phyloP scores from a whole-genome alignment of 2,888 invertebrate genomes.

The Notocelia uddmanniana region DNA sequence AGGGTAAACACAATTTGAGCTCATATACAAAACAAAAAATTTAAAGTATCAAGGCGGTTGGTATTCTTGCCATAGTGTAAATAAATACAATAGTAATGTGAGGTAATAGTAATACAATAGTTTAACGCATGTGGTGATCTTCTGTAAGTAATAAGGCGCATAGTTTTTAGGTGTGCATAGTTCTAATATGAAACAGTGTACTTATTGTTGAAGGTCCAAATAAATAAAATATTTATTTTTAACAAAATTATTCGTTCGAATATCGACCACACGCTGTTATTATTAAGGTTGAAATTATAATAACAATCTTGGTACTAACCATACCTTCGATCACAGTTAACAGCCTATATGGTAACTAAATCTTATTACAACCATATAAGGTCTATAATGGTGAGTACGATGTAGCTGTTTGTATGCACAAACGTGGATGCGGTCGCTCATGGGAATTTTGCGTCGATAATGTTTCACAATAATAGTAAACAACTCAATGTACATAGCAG shows the following conservation, averaged over 20 bases:
- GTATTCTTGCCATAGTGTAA: too few species aligned
- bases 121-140: too few species aligned
- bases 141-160: too few species aligned
- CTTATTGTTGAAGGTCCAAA: too few species aligned
- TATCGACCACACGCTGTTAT: background rate
- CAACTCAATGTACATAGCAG: slow-evolving; percentile 9
- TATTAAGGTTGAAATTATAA: background rate
- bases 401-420: slow-evolving; percentile 1
- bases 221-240: too few species aligned
- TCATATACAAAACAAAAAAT: too few species aligned
- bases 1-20: too few species aligned
- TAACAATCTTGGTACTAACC: background rate
- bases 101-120: too few species aligned
- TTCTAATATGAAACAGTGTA: too few species aligned
- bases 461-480: slow-evolving; percentile 27
- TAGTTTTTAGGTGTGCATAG: too few species aligned
- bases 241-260: background rate
- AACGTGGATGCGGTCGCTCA: slow-evolving; percentile 31
- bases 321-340: background rate
- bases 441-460: slow-evolving; percentile 39
- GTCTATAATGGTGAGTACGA: background rate
- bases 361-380: background rate
- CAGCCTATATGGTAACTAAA: background rate
- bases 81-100: too few species aligned
- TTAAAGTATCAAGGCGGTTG: too few species aligned